These are phyloP conservation scores for Tuberolachnus salignus DNA, from an alignment of 2,888 invertebrate species.

Conservation along the genomic window DNA sequence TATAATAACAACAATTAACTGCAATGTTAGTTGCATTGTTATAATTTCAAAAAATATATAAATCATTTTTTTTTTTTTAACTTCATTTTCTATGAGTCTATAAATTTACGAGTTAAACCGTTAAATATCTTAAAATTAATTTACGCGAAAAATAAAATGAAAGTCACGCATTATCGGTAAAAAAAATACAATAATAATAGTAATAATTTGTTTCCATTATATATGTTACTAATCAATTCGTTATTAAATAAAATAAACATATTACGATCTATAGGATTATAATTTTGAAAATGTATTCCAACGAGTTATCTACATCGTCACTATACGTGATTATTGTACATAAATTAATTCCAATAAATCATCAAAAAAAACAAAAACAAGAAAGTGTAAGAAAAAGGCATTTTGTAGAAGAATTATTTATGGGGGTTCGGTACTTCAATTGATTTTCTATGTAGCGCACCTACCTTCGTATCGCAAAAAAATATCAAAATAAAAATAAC, in stretches of 20 bases:
- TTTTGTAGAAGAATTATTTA: slow-evolving; percentile 32
- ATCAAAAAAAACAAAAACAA: no score
- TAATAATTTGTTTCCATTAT: not conserved
- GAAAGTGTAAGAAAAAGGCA: not conserved
- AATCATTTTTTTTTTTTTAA: no score
- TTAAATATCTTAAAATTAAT: no score
- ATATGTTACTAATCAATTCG: not conserved
- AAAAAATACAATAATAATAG: no score
- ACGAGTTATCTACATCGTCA: not conserved
- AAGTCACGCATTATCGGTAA: no score
- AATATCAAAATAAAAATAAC: slow-evolving; percentile 28
- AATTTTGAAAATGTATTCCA: not conserved
- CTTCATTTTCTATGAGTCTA: no score
- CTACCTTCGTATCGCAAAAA: not conserved
- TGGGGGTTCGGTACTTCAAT: slow-evolving; percentile 17
- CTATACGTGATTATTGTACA: slow-evolving; percentile 5
- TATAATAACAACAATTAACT: no score
- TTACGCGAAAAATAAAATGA: no score
- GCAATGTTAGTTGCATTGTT: no score
- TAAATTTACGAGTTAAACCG: no score
- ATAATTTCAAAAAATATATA: no score
- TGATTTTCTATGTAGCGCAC: slow-evolving; percentile 16
- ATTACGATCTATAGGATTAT: not conserved
- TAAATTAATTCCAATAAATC: not conserved
- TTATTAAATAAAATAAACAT: not conserved